A percentile compares a stretch with the other conserved stretches of the same genome.
Evolutionary conservation across 2,888 invertebrate species (phyloP).

Genomic region (Physocephala rufipes): DNA sequence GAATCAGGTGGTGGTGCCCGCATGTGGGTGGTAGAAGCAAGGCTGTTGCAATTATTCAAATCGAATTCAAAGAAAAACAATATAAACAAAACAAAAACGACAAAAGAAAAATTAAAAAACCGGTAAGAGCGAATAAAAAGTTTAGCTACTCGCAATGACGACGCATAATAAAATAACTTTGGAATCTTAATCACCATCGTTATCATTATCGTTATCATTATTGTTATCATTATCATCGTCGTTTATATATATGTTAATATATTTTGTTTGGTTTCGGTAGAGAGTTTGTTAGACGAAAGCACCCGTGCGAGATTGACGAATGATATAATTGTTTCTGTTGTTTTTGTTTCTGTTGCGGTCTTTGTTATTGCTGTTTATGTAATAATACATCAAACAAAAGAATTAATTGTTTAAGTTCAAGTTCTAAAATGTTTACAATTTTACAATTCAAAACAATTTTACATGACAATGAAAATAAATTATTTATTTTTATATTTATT

Average conservation of each 20-base stretch:
- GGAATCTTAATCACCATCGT: too few relatives aligned
- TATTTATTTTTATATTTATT: background rate
- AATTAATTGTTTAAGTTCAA: conserved; percentile 8
- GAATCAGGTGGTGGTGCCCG: conserved; percentile 6
- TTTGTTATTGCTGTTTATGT: background rate
- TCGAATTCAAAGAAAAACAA: conserved; percentile 22
- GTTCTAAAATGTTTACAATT: conserved; percentile 15
- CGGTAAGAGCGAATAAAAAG: too few relatives aligned
- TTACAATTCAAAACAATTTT: conserved; percentile 13
- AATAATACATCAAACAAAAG: conserved; percentile 3
- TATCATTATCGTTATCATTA: too few relatives aligned
- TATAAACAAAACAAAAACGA: background rate
- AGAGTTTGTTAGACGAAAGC: too few relatives aligned
- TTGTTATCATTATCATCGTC: too few relatives aligned
- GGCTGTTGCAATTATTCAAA: conserved; percentile 28
- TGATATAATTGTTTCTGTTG: background rate
- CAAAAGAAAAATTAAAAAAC: background rate
- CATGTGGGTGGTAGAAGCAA: conserved; percentile 35
- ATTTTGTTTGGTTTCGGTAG: too few relatives aligned
- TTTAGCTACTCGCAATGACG: background rate
- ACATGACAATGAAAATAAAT: background rate
- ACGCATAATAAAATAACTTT: background rate
- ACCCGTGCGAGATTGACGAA: conserved; percentile 7
- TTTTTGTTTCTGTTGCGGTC: background rate
- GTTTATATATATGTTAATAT: too few relatives aligned